A percentile compares a stretch with the other conserved stretches of the same genome.
Evolutionary conservation across 2,888 invertebrate species (phyloP).

Genomic region (Chymomyza caudatula): DNA sequence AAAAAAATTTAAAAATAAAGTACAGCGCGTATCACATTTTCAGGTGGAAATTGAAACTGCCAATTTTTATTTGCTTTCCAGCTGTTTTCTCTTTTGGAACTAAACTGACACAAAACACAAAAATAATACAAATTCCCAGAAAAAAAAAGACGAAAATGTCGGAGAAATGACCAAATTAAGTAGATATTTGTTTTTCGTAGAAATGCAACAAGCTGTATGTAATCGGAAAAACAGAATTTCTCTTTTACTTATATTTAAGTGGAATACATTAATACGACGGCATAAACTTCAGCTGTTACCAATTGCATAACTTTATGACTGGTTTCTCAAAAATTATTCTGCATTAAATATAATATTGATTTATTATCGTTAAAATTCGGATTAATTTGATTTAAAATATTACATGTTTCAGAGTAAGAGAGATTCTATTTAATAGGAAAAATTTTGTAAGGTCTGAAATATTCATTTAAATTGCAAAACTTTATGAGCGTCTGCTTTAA

Average conservation of each 20-base stretch:
- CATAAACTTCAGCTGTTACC: not conserved
- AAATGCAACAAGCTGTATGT: not conserved
- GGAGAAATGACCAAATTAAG: not conserved
- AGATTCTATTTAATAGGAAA: too few relatives aligned
- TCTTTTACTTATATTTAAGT: too few relatives aligned
- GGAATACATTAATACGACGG: too few relatives aligned
- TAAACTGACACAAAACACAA: not conserved
- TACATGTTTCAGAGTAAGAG: too few relatives aligned
- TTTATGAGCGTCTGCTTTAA: too few relatives aligned
- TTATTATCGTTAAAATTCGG: too few relatives aligned
- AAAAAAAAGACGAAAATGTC: not conserved
- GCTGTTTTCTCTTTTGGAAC: constrained; percentile 8
- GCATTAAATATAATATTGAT: too few relatives aligned
- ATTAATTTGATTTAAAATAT: too few relatives aligned
- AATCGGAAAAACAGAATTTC: not conserved
- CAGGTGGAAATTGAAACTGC: constrained; percentile 32
- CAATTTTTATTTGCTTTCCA: constrained; percentile 23
- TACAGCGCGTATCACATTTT: not conserved
- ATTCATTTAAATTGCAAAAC: too few relatives aligned
- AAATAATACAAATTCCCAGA: not conserved
- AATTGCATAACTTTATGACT: not conserved
- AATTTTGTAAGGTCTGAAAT: too few relatives aligned
- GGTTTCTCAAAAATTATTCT: too few relatives aligned
- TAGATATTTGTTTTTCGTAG: not conserved
- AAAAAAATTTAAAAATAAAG: constrained; percentile 9